Evolutionary conservation across 2,113 vertebrate species (phyloP), one percentile per base, ranked within the genome.

Genomic region (Corvus moneduloides): DNA sequence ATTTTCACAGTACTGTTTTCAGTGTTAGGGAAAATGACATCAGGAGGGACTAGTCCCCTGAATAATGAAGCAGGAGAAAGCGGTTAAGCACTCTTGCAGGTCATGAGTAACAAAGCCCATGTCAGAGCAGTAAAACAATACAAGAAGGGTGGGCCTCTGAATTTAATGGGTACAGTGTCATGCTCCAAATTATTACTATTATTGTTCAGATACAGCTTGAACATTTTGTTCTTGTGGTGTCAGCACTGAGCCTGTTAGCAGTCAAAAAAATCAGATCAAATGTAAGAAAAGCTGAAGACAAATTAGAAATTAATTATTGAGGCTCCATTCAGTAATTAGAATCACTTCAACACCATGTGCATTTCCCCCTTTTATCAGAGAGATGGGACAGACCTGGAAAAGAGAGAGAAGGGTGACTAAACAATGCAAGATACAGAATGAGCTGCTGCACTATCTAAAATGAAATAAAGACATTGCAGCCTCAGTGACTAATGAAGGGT

Each of bases 341-440:
- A 55, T 22, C 39, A 22, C 35, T 89, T 67, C 39, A 93, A 71
- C 18, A 81, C 4, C 20, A 44, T 1, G 6, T 37, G 26, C 41
- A 20, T 63, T 46, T n/a, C n/a, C 13, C 24, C 8, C 23, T 41
- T 39, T 46, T 24, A 76, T 81, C 46, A 86, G 41, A 69, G 14
- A 52, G 28, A 33, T 17, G 10, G 20, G n/a, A 28, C 19, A 71
- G 41, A 81, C 59, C 26, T 46, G 30, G 44, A 66, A 54, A 69
- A 75, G 16, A 33, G 16, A 77, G 22, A 55, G 20, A 82, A 55
- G 72, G 12, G 39, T 2, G 2, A 87, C 52, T 41, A 26, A 83
- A 54, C 5, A 52, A 58, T 0, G 1, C 21, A 58, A 68, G 44
- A 17, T 43, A 56, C 0, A 5, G n/a, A 48, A 68, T 19, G n/a